A percentile compares a stretch with the other conserved stretches of the same genome.
Conservation (phyloP, 2,113 vertebrate species). For the Theropithecus gelada region DNA sequence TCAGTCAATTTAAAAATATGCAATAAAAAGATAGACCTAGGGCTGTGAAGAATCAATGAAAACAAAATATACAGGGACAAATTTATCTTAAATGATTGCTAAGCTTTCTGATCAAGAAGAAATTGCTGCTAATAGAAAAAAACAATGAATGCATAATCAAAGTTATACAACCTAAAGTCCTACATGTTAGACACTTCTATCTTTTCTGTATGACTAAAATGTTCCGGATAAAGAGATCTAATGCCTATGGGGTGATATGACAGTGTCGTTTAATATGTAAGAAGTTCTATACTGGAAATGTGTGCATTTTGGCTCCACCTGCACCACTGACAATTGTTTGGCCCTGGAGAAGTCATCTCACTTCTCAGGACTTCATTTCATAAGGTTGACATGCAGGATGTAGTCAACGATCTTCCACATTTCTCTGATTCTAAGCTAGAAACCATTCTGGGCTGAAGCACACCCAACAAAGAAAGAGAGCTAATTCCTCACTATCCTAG, state of each 20-base stretch:
- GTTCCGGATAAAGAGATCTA: background rate
- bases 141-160: background rate
- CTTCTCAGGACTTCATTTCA: background rate
- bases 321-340: background rate
- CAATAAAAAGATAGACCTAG: background rate
- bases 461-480: background rate
- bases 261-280: rapidly evolving
- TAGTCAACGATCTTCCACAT: background rate
- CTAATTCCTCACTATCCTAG: background rate
- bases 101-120: background rate
- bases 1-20: background rate
- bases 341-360: background rate
- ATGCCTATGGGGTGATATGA: rapidly evolving
- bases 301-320: background rate
- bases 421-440: background rate
- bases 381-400: background rate
- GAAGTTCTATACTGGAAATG: background rate
- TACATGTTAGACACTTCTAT: background rate
- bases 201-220: background rate
- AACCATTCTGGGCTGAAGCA: background rate
- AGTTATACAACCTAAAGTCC: background rate
- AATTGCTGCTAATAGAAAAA: background rate
- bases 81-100: background rate
- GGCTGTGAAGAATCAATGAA: background rate
- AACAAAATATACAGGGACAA: background rate